Evolutionary conservation across 2,113 vertebrate genomes (phyloP).

Genomic region (Ptilorrhoa leucosticta): DNA sequence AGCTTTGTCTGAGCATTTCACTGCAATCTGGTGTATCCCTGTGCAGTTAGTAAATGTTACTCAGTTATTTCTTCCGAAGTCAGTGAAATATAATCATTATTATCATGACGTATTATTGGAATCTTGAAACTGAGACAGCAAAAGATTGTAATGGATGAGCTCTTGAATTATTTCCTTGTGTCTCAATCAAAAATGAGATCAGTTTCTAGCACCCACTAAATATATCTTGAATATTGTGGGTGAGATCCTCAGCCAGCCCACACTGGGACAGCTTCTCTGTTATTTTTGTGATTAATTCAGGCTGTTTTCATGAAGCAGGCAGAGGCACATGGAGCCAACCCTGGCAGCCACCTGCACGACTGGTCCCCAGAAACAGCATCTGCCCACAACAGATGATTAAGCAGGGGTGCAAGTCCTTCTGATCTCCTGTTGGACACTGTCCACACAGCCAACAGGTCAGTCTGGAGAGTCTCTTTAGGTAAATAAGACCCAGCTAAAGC

Average conservation of each 20-base stretch:
- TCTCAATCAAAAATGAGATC: not conserved
- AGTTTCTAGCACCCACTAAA: not conserved
- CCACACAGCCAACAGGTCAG: not conserved
- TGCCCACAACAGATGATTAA: not conserved
- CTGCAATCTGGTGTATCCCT: not conserved
- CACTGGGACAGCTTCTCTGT: not conserved
- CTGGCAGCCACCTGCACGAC: not conserved
- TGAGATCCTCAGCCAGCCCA: not conserved
- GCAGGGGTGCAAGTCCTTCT: not conserved
- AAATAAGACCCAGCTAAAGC: not conserved
- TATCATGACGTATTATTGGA: not conserved
- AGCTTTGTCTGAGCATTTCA: not conserved
- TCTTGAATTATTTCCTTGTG: not conserved
- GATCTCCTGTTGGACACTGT: not conserved
- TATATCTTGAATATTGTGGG: not conserved
- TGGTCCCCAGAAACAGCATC: not conserved
- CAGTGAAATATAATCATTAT: not conserved
- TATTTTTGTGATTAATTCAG: not conserved
- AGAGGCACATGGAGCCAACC: not conserved
- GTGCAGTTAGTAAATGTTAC: not conserved
- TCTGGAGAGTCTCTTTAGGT: not conserved
- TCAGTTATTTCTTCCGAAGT: not conserved
- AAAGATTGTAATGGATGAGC: not conserved
- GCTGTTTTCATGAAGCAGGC: not conserved
- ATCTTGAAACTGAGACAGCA: not conserved